Conservation (phyloP, 2,797 vertebrate genomes). For the Chaetophractus vellerosus region DNA sequence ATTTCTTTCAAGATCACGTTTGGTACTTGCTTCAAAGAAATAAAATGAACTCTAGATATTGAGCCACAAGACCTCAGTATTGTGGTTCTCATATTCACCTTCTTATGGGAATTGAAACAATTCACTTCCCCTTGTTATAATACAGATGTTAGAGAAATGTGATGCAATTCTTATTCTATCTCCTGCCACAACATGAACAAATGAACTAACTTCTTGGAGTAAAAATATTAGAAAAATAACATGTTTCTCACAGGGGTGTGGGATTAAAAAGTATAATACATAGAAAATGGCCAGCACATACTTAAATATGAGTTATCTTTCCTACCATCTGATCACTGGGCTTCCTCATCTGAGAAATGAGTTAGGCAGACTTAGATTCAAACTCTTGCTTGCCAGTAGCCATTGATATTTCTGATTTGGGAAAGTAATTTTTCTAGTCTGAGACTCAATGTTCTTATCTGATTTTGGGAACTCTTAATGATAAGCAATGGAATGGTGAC, state of each 20-base stretch:
- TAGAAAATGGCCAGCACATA: neutral
- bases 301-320: neutral
- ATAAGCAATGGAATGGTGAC: neutral
- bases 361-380: neutral
- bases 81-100: neutral
- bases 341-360: neutral
- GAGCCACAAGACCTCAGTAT: neutral
- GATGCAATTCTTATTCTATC: neutral
- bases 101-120: neutral
- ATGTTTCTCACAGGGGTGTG: neutral
- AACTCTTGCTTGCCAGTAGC: neutral
- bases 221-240: neutral
- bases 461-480: neutral
- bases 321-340: neutral
- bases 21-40: neutral
- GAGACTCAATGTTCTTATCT: neutral
- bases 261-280: neutral
- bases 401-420: neutral
- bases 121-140: neutral
- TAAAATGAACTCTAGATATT: neutral
- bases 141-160: neutral
- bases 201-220: neutral
- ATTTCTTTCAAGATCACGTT: conserved; percentile 49
- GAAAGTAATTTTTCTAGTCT: neutral
- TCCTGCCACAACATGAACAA: neutral